phyloP scores from a whole-genome alignment of 2,797 vertebrate genomes.

The Morus bassanus region DNA sequence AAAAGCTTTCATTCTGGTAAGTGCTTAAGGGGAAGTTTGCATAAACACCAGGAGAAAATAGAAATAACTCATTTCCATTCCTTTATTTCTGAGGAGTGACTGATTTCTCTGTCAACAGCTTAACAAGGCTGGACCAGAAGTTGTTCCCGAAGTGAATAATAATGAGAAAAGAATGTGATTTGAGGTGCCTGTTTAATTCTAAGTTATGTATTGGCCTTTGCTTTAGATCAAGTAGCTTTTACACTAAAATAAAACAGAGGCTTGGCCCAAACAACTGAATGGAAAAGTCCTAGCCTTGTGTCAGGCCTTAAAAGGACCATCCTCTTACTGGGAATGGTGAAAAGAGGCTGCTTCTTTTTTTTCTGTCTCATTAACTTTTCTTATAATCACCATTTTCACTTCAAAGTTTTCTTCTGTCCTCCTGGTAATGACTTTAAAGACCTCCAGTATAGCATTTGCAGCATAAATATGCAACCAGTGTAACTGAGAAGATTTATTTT shows the following conservation, averaged over 20 bases:
- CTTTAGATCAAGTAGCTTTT: background rate
- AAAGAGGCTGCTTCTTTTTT: background rate
- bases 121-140: background rate
- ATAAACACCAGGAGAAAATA: constrained; percentile 37
- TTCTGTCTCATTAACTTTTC: background rate
- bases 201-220: background rate
- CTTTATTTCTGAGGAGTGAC: constrained; percentile 36
- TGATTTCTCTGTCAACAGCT: constrained; percentile 50
- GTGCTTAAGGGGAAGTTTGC: constrained; percentile 27
- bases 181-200: background rate
- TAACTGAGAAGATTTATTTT: background rate
- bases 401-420: background rate
- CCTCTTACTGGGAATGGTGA: background rate
- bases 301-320: background rate
- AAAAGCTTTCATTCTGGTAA: constrained; percentile 48
- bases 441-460: background rate
- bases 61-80: constrained; percentile 51
- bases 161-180: constrained; percentile 8
- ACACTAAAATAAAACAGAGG: background rate
- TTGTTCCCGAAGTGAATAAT: constrained; percentile 28
- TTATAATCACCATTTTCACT: background rate
- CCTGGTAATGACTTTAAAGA: background rate
- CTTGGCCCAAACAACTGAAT: background rate
- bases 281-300: background rate
- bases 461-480: background rate